Evolutionary conservation across 2,797 vertebrate genomes (phyloP).

Genomic region (Cossypha heuglini): DNA sequence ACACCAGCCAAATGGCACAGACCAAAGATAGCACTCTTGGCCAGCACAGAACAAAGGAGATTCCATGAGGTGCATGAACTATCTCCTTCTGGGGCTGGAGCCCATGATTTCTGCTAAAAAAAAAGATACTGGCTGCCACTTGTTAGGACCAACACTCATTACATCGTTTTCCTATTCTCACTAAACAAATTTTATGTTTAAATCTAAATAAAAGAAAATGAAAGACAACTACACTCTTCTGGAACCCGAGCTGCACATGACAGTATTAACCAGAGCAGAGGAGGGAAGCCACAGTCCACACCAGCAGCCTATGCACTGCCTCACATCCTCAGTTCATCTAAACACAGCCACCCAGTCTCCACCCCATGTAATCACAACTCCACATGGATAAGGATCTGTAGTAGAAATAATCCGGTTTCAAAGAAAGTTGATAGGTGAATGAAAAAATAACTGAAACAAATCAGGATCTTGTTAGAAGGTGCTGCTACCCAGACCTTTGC

Average conservation of each 20-base stretch:
- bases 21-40: background rate
- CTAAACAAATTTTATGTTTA: background rate
- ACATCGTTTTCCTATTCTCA: background rate
- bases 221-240: background rate
- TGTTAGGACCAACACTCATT: background rate
- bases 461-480: background rate
- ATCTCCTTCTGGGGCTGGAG: background rate
- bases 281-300: background rate
- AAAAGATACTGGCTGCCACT: background rate
- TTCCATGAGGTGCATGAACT: background rate
- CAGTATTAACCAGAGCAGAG: background rate
- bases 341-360: background rate
- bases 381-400: fast-evolving
- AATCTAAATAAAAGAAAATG: background rate
- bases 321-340: background rate
- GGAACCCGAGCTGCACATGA: background rate
- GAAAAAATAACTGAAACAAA: background rate
- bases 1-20: background rate
- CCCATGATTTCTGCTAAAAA: background rate
- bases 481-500: background rate
- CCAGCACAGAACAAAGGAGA: background rate
- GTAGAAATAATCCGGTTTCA: background rate
- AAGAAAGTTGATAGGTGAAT: fast-evolving
- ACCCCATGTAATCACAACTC: fast-evolving
- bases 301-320: background rate